These are phyloP conservation scores for Gorsachius magnificus DNA, from an alignment of 2,797 vertebrate genomes.

Conservation along the genomic window DNA sequence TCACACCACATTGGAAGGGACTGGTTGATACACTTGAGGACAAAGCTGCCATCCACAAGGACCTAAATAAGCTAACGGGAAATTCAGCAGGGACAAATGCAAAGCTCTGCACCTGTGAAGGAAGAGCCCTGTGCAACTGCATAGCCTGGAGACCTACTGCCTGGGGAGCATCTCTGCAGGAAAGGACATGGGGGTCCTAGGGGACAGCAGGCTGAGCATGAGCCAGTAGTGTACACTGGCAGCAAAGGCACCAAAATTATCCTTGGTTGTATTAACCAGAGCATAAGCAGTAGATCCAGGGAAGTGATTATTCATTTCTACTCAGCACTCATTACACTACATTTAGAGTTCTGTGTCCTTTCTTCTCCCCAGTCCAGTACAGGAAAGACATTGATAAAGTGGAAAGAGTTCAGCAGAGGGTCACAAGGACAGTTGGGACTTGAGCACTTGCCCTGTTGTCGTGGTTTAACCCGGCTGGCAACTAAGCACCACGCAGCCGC, in stretches of 20 bases:
- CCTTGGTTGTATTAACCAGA: not conserved
- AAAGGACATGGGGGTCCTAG: not conserved
- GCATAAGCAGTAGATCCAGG: not conserved
- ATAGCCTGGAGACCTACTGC: not conserved
- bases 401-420: not conserved
- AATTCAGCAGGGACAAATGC: not conserved
- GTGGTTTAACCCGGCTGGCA: too few species aligned
- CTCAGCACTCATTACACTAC: not conserved
- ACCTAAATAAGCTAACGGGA: not conserved
- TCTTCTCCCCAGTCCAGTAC: not conserved
- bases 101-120: not conserved
- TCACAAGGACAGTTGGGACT: not conserved
- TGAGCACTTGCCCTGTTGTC: not conserved
- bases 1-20: not conserved
- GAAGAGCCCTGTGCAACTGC: not conserved
- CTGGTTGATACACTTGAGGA: not conserved
- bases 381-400: not conserved
- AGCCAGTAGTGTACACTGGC: not conserved
- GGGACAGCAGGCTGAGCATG: not conserved
- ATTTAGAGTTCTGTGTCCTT: not conserved
- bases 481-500: too few species aligned
- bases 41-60: not conserved
- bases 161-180: not conserved
- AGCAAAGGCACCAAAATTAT: not conserved
- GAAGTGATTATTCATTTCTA: not conserved